These are phyloP conservation scores for Cyprinodon brontotheroides DNA, from an alignment of 2,113 vertebrate species.

Conservation along the genomic window DNA sequence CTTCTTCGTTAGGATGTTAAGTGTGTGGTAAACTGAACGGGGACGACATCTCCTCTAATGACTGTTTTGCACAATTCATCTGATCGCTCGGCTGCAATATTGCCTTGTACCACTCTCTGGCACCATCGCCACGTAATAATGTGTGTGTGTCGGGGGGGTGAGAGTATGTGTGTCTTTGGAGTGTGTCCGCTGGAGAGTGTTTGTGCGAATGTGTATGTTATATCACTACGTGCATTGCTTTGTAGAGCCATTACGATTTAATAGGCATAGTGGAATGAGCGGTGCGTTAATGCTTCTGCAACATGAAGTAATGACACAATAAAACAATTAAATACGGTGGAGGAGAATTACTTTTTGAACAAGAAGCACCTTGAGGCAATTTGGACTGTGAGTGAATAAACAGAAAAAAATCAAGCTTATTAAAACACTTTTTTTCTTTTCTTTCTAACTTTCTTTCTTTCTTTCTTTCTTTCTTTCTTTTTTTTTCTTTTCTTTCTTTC, in stretches of 20 bases:
- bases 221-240: slow-evolving; percentile 62
- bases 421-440: slow-evolving; percentile 26
- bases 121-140: slow-evolving; percentile 67
- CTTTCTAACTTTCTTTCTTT: background rate
- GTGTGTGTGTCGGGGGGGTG: slow-evolving; percentile 25
- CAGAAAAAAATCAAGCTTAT: slow-evolving; percentile 63
- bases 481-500: background rate
- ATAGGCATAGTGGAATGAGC: slow-evolving; percentile 70
- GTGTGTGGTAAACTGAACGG: slow-evolving; percentile 60
- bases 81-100: slow-evolving; percentile 65
- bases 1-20: slow-evolving; percentile 60
- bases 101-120: slow-evolving; percentile 68
- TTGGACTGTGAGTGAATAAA: slow-evolving; percentile 59
- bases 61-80: slow-evolving; percentile 74
- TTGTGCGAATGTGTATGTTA: slow-evolving; percentile 37
- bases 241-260: slow-evolving; percentile 74
- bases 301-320: slow-evolving; percentile 76
- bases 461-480: background rate
- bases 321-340: slow-evolving; percentile 78
- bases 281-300: slow-evolving; percentile 66
- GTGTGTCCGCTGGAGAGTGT: slow-evolving; percentile 36
- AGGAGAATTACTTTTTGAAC: slow-evolving; percentile 72
- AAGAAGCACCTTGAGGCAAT: slow-evolving; percentile 68
- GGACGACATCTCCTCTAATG: slow-evolving; percentile 64
- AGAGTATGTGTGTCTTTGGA: background rate